Base-by-base conservation (phyloP, 2,888 invertebrate species). In the Scaptomyza polygonia region DNA sequence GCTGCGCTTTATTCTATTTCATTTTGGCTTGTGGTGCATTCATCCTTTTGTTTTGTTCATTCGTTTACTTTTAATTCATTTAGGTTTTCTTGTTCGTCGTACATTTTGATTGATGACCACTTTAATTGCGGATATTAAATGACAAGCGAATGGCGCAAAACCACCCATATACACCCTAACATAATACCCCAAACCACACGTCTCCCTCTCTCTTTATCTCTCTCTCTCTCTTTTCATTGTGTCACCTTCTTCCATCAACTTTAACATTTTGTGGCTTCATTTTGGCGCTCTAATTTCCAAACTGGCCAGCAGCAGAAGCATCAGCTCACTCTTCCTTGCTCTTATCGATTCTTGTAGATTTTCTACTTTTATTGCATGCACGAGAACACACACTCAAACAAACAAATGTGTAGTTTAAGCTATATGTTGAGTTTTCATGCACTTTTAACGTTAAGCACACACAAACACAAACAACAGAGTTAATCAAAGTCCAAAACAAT, bases 81-180 rank as follows among this genome's bases (percentile, higher is more conserved):
- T 88, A 88, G 87, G 83, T 81, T 82, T 84, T 82, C 83, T 85
- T 82, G 77, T 75, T 86, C 48, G 82, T 82, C 48, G 82, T 80
- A 84, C 88, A 79, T 74, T 89, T 90, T 90, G 91, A 91, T 91
- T 91, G 91, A 91, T 91, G 91, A 91, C 87, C 89, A 89, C 89
- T 90, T 91, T 91, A 91, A 91, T 90, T 91, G 90, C 88, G 91
- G 90, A 90, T 91, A 91, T 91, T 91, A 91, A 90, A 90, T 91
- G 90, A 90, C 91, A 91, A 83, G 88, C 79, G 79, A 81, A 72
- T 62, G 66, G 59, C 58, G 39, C 39, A 18, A 48, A 9, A 9
- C 18, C 48, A 18, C 40, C 34, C 48, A 39, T 34, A 49, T 29
- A 30, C 29, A 16, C n/a, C 7, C 52, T 12, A 42, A 39, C 11